Evolutionary conservation across 2,113 vertebrate genomes (phyloP).

Genomic region (Andinoacara biseriatus): DNA sequence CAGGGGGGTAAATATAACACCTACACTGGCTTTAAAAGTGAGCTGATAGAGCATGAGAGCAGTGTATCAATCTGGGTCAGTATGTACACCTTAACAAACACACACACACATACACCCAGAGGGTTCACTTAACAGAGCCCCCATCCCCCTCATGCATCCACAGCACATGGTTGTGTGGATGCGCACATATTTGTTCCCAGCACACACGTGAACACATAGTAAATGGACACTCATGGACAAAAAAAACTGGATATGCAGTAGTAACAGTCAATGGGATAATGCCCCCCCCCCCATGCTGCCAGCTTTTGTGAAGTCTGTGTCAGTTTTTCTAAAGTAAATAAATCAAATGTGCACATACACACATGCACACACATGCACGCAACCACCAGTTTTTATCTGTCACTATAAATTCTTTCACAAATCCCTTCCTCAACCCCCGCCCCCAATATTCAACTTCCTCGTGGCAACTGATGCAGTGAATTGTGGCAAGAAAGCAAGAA

Average conservation of each 20-base stretch:
- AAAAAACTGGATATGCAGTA: slow-evolving; percentile 11
- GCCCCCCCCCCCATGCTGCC: not conserved
- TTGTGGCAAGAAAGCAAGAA: slow-evolving; percentile 16
- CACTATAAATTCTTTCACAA: slow-evolving; percentile 58
- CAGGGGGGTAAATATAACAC: not conserved
- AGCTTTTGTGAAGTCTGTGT: slow-evolving; percentile 56
- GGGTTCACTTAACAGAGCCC: slow-evolving; percentile 42
- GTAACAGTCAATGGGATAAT: slow-evolving; percentile 52
- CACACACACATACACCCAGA: slow-evolving; percentile 42
- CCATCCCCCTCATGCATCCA: slow-evolving; percentile 54
- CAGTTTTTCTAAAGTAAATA: slow-evolving; percentile 18
- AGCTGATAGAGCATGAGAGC: slow-evolving; percentile 44
- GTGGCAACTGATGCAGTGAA: slow-evolving; percentile 43
- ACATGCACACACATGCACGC: not conserved
- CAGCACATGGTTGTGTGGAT: slow-evolving; percentile 44
- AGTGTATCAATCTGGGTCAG: slow-evolving; percentile 72
- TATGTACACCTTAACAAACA: slow-evolving; percentile 30
- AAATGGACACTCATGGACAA: slow-evolving; percentile 29
- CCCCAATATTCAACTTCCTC: slow-evolving; percentile 64
- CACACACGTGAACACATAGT: slow-evolving; percentile 9
- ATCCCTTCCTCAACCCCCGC: slow-evolving; percentile 67
- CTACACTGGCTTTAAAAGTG: slow-evolving; percentile 40
- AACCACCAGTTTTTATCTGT: slow-evolving; percentile 54
- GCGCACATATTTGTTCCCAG: slow-evolving; percentile 30
- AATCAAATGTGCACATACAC: not conserved